Percentiles rank a stretch among this genome's conserved stretches.
Conservation (phyloP, 2,797 vertebrate species). For the Coranthus polyacanthus region DNA sequence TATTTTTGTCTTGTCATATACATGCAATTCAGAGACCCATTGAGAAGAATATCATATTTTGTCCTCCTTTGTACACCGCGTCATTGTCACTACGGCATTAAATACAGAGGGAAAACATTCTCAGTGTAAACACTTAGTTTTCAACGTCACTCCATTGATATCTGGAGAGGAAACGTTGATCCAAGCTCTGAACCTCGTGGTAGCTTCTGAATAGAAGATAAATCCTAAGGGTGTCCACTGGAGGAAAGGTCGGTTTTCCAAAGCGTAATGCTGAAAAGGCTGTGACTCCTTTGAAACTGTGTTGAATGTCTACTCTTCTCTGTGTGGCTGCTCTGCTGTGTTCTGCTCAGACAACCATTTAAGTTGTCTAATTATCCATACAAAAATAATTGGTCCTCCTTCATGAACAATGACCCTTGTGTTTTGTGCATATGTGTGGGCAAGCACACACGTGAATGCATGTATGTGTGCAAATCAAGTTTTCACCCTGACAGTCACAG, state of each 20-base stretch:
- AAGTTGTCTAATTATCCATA: conserved; percentile 76
- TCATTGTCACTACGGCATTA: conserved; percentile 14
- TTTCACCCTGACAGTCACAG: conserved; percentile 83
- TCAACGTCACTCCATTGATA: conserved; percentile 17
- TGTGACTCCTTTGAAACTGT: conserved; percentile 14
- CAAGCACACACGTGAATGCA: conserved; percentile 41
- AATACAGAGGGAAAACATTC: conserved; percentile 24
- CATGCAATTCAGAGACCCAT: not conserved
- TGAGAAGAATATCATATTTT: not conserved
- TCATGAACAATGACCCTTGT: conserved; percentile 71
- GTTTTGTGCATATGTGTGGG: conserved; percentile 55
- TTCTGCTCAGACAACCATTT: conserved; percentile 52
- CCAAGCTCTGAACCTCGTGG: conserved; percentile 31
- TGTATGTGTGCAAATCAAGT: conserved; percentile 83
- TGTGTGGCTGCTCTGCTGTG: not conserved
- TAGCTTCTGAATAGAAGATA: conserved; percentile 9
- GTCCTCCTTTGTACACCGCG: too few species aligned
- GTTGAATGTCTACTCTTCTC: not conserved
- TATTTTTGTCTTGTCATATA: not conserved
- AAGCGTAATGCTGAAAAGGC: conserved; percentile 29
- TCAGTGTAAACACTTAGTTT: conserved; percentile 28
- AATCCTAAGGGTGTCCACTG: conserved; percentile 19
- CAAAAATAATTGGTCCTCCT: conserved; percentile 79
- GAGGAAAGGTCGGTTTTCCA: conserved; percentile 21
- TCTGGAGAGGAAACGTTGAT: conserved; percentile 24